A percentile compares a stretch with the other conserved stretches of the same genome.
These are phyloP conservation scores for Corythornis leucogaster DNA, from an alignment of 2,797 vertebrate genomes.

Conservation along the genomic window DNA sequence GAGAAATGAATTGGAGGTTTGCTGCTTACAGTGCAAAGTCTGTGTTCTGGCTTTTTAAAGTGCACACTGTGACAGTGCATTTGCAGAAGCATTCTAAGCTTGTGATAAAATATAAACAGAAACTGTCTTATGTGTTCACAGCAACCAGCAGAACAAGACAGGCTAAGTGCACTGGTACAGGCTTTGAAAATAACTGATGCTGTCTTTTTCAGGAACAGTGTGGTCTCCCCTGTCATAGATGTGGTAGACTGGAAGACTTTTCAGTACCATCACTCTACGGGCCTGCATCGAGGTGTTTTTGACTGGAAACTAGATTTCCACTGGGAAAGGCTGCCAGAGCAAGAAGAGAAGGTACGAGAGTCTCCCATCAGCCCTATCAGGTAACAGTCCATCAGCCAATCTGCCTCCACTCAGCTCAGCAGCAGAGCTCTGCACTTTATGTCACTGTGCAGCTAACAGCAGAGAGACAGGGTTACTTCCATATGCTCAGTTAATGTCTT, in stretches of 20 bases:
- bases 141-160: not conserved
- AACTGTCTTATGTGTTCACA: not conserved
- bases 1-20: not conserved
- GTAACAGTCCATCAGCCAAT: slow-evolving; percentile 69
- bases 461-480: not conserved
- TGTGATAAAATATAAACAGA: not conserved
- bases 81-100: not conserved
- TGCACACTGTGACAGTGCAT: not conserved
- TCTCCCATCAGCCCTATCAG: slow-evolving; percentile 81
- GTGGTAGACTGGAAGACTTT: slow-evolving; percentile 88
- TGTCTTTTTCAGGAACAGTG: slow-evolving; percentile 81
- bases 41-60: not conserved
- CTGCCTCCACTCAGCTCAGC: not conserved
- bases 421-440: not conserved
- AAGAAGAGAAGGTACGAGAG: slow-evolving; percentile 71
- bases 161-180: not conserved
- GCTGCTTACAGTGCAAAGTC: not conserved
- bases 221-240: slow-evolving; percentile 88
- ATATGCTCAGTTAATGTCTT: not conserved
- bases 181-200: not conserved
- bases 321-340: slow-evolving; percentile 82
- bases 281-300: slow-evolving; percentile 83
- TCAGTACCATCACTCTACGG: slow-evolving; percentile 83
- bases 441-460: not conserved
- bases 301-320: slow-evolving; percentile 90